Base-by-base conservation (phyloP, 2,888 invertebrate species). In the Andrena chrysosceles region DNA sequence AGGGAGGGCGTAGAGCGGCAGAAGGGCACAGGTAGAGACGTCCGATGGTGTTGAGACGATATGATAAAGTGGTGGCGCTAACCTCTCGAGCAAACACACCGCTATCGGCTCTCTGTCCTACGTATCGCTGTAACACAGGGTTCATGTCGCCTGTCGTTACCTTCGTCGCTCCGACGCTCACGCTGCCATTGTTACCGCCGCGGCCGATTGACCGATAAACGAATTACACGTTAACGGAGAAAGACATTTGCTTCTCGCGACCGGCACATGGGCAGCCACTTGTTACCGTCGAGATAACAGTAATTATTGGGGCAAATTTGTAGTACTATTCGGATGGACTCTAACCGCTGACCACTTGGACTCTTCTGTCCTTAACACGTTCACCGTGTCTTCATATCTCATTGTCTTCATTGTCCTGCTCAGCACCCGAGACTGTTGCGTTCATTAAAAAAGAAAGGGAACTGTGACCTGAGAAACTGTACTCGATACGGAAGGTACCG, bases 1-100 rank as follows among this genome's bases (percentile, higher is more conserved):
- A 62, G 64, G 42, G 73, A 48, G 59, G 84, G 62, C 64, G 80
- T 29, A 70, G 67, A 23, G 72, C 63, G 73, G 52, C 49, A 23
- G 70, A 67, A 75, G 77, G 54, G 77, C 72, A 81, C 84, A 85
- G 88, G 89, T 87, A 85, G 82, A 76, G 85, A 85, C 80, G 85
- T 76, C 84, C 83, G 86, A 86, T 86, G 85, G 83, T 81, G 77
- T 85, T 80, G 78, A 77, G 71, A 79, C 87, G 90, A 89, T 88
- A 89, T 89, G 91, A 91, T 89, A 89, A 90, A 89, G 83, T 78
- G 85, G 84, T 85, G 90, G 89, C 91, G 89, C 89, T 91, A 88
- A 87, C 87, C 87, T 88, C 85, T 75, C 87, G 78, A 83, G 75
- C 84, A 90, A 86, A 86, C 80, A 84, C 87, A 70, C 75, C 81